Conservation (phyloP, 37 sponge, comb jelly and placozoan genomes). For the Crambe crambe region DNA sequence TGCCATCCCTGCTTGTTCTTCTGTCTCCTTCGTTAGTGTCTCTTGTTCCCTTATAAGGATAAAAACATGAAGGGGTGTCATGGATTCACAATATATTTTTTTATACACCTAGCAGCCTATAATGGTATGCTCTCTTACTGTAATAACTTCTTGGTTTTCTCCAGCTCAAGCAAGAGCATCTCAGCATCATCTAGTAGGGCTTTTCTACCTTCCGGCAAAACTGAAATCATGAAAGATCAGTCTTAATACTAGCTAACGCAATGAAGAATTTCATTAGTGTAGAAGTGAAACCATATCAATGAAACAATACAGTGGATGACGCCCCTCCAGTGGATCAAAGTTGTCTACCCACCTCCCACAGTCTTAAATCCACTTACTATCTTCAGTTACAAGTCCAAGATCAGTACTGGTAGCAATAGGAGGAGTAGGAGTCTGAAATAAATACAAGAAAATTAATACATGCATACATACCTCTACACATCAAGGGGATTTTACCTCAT, state of each 20-base stretch:
- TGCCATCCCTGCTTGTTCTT: conserved; percentile 13
- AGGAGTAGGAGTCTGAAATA: conserved; percentile 16
- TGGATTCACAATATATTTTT: background rate
- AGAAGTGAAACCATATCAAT: background rate
- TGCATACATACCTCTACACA: background rate
- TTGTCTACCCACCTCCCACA: background rate
- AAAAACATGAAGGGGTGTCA: background rate
- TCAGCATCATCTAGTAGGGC: conserved; percentile 34
- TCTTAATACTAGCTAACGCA: background rate
- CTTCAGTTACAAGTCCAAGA: conserved; percentile 45
- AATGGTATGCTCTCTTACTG: conserved; percentile 20
- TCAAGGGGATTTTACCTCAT: conserved; percentile 25
- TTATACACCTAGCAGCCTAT: background rate
- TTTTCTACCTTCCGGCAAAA: conserved; percentile 49
- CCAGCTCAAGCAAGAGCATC: conserved; percentile 26
- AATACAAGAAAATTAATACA: background rate
- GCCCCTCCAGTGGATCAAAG: background rate
- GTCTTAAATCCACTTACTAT: conserved; percentile 23
- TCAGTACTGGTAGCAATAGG: conserved; percentile 12
- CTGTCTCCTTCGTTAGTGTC: conserved; percentile 6
- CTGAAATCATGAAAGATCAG: conserved; percentile 2
- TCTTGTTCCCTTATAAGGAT: conserved; percentile 31
- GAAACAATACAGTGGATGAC: background rate
- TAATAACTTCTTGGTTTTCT: conserved; percentile 24
- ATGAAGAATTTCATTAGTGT: background rate